These are phyloP conservation scores for Ennomos fuscantarius DNA, from an alignment of 2,888 invertebrate species.

Conservation along the genomic window DNA sequence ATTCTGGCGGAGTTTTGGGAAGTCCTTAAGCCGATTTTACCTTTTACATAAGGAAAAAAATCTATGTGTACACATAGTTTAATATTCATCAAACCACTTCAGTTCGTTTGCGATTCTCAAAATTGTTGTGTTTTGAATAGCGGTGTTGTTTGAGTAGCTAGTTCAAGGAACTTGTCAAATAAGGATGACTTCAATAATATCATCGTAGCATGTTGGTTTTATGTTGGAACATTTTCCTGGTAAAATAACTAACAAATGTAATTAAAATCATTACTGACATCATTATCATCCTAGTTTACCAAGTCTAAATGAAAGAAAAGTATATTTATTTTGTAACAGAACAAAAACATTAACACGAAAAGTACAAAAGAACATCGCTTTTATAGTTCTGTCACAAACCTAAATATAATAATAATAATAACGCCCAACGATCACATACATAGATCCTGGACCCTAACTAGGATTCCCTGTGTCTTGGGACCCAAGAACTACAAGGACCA, in stretches of 20 bases:
- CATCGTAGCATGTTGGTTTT: too few relatives aligned
- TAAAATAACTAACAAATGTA: slow-evolving; percentile 3
- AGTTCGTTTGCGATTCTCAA: slow-evolving; percentile 6
- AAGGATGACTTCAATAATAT: too few relatives aligned
- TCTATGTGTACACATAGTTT: neutral
- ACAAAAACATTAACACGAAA: too few relatives aligned
- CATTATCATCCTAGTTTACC: neutral
- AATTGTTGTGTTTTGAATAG: neutral
- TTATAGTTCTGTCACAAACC: too few relatives aligned
- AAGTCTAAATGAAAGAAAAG: neutral
- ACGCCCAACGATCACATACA: too few relatives aligned
- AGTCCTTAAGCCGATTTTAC: neutral
- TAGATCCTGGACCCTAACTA: too few relatives aligned
- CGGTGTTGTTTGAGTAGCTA: neutral
- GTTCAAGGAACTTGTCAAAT: slow-evolving; percentile 5
- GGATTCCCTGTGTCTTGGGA: too few relatives aligned
- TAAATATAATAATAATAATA: too few relatives aligned
- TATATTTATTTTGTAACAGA: too few relatives aligned
- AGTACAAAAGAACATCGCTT: too few relatives aligned
- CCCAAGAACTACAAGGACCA: too few relatives aligned
- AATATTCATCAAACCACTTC: slow-evolving; percentile 11
- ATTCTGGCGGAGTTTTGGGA: slow-evolving; percentile 6
- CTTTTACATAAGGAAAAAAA: too few relatives aligned
- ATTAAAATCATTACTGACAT: neutral
- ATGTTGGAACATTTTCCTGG: neutral